Evolutionary conservation across 1,140 invertebrate genomes (phyloP), one percentile per base, ranked within the genome.

Genomic region (Caenorhabditis briggsae): DNA sequence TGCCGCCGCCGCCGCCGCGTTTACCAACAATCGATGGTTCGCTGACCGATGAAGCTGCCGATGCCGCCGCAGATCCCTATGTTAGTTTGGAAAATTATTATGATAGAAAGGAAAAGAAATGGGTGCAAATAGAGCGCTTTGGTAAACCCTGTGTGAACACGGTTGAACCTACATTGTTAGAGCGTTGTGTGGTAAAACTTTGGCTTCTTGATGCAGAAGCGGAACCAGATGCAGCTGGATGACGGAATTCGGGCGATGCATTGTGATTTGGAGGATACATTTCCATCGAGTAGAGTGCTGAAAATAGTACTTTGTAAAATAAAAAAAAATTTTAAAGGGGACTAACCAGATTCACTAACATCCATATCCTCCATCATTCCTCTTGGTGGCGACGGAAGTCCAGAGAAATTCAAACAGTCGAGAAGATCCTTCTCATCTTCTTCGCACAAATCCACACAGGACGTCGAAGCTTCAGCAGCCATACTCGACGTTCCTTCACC

Each of bases 21-120:
- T 33, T 33, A 33, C 33, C 33, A 33, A 33, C 61, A 41, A 33
- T 23, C 55, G 55, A 46, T n/a, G 78, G 41, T 55, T 55, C 78
- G 78, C 48, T 58, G 48, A n/a, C 8, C 53, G 82, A 58, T 56
- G 82, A 41, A n/a, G 20, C 78, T 55, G 48, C 78, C n/a, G 78
- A 6, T n/a, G 48, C 20, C 20, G 70, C 70, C 18, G 48, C 41
- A 14, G 48, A 9, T 14, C 16, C 70, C 43, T 25, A 25, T 70
- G 33, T 33, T 33, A 33, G 33, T 33, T 33, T 33, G 33, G 33
- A 33, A 33, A 33, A 33, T 33, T 33, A 33, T 33, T 33, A 33
- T 33, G 33, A 33, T 33, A 33, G 33, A 33, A 33, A n/a, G n/a
- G n/a, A n/a, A n/a, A n/a, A n/a, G n/a, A n/a, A 33, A 33, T 33